Percentiles rank a stretch among this genome's conserved stretches.
Evolutionary conservation across 2,113 vertebrate species (phyloP).

Genomic region (Platysternon megacephalum): DNA sequence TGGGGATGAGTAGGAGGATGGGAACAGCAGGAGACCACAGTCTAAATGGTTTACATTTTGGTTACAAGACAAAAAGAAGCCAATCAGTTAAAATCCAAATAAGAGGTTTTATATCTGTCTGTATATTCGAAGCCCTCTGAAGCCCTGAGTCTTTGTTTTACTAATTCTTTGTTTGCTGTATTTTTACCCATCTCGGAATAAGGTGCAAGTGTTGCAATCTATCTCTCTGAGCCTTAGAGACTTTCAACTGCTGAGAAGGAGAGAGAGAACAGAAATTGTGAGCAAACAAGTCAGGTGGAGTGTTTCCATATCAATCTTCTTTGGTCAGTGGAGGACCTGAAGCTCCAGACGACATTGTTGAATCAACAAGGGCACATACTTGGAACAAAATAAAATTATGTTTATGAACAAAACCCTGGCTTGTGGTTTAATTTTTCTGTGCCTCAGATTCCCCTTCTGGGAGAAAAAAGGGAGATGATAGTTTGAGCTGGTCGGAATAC

Average conservation of each 20-base stretch:
- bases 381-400: slow-evolving; percentile 78
- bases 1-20: slow-evolving; percentile 36
- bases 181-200: slow-evolving; percentile 61
- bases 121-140: slow-evolving; percentile 75
- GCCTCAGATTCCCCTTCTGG: not conserved
- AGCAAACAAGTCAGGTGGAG: slow-evolving; percentile 54
- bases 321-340: slow-evolving; percentile 68
- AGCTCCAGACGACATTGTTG: slow-evolving; percentile 67
- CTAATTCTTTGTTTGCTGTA: slow-evolving; percentile 72
- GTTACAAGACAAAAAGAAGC: slow-evolving; percentile 41
- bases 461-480: not conserved
- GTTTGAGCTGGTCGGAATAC: not conserved
- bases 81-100: slow-evolving; percentile 47
- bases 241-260: slow-evolving; percentile 38
- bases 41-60: slow-evolving; percentile 68
- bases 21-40: slow-evolving; percentile 52
- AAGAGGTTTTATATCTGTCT: slow-evolving; percentile 71
- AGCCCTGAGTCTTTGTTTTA: slow-evolving; percentile 68
- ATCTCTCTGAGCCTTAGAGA: slow-evolving; percentile 47
- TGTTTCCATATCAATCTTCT: slow-evolving; percentile 60
- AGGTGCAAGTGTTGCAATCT: slow-evolving; percentile 44
- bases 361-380: slow-evolving; percentile 81
- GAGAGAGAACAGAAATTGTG: slow-evolving; percentile 14
- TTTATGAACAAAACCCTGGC: slow-evolving; percentile 64
- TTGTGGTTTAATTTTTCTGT: not conserved